A percentile compares a stretch with the other conserved stretches of the same genome.
phyloP scores from a whole-genome alignment of 2,113 vertebrate genomes.

The Notothenia rossii region DNA sequence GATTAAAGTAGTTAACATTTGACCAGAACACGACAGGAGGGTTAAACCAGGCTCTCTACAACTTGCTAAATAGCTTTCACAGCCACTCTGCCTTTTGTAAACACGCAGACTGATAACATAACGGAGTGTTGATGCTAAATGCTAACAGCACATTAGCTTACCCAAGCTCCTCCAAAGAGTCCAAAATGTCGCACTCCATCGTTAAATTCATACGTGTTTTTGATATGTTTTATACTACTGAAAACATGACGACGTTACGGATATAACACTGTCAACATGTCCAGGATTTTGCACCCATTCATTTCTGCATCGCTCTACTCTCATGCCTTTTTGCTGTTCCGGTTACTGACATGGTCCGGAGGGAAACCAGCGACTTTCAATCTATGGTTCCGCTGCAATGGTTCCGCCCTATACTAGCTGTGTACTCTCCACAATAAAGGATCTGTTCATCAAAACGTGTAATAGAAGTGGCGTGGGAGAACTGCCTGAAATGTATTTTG shows the following conservation, averaged over 20 bases:
- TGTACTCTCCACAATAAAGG: too few relatives aligned
- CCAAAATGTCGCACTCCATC: conserved; percentile 82
- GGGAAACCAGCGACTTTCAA: conserved; percentile 9
- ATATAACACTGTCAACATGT: fast-evolving
- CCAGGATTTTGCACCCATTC: background rate
- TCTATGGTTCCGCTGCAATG: conserved; percentile 16
- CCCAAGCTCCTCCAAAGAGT: conserved; percentile 81
- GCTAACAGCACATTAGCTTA: conserved; percentile 54
- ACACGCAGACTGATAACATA: background rate
- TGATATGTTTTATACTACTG: background rate
- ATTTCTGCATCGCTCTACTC: background rate
- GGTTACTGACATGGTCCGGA: background rate
- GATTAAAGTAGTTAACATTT: too few relatives aligned
- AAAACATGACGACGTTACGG: background rate
- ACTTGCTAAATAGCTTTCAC: background rate
- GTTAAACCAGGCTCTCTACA: background rate
- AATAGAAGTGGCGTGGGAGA: too few relatives aligned
- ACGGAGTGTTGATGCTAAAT: background rate
- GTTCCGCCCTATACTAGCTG: conserved; percentile 18
- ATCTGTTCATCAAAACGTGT: too few relatives aligned
- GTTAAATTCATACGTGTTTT: background rate
- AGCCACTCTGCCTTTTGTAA: background rate
- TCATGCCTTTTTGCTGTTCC: conserved; percentile 9
- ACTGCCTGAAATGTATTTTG: background rate
- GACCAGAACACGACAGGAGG: too few relatives aligned